Evolutionary conservation across 1,140 invertebrate genomes (phyloP), one percentile per base, ranked within the genome.

Genomic region (Nautilus pompilius): DNA sequence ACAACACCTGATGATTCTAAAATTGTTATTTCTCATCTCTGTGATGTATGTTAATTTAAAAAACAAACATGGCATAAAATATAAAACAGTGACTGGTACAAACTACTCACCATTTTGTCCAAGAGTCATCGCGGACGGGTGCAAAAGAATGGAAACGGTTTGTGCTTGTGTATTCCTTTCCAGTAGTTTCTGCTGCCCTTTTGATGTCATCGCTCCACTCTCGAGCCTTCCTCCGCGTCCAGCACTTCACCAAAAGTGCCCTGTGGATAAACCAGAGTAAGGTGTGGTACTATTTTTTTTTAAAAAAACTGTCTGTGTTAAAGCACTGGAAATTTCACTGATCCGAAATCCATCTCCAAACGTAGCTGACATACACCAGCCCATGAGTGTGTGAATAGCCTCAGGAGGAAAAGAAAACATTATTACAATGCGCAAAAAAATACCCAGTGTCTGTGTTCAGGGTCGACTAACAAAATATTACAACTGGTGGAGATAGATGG

Each of bases 91-190:
- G n/a, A 15, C n/a, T 41, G 36, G 36, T 41, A n/a, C n/a, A 49
- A 49, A 2, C 22, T 17, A 58, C 74, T 69, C 65, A 84, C 88
- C 92, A 93, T 62, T 85, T 83, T 10, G 89, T 89, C 48, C 86
- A 85, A 0, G 87, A 87, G 2, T 87, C 84, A 36, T 73, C 70
- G 32, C 95, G 85, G 22, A 89, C 83, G 0, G 94, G 94, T 2
- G 89, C 91, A 84, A 92, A 96, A 0, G 93, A 95, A 71, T 88
- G 87, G 79, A 92, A 90, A 0, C 90, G 87, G 84, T 94, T 93
- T 84, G 95, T 93, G 53, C 60, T 55, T 17, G 71, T 79, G 65
- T 77, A 82, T 17, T 82, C 78, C n/a, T 58, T 62, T 0, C 90
- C 91, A 72, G 88, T 87, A 45, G 85, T 87, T 2, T 87, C 86